These are phyloP conservation scores for Lymantria dispar DNA, from an alignment of 2,888 invertebrate species.

Conservation along the genomic window DNA sequence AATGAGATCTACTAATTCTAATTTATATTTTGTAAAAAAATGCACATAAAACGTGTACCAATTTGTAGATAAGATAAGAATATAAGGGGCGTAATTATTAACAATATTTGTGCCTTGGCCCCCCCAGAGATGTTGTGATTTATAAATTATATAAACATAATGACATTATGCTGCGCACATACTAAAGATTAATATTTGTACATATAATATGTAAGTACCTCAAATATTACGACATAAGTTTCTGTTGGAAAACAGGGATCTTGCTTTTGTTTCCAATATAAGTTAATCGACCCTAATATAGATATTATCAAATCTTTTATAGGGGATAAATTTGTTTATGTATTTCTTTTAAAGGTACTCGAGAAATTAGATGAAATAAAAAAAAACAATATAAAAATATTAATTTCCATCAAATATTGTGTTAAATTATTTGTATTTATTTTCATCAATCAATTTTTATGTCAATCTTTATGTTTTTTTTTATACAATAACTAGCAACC, in stretches of 20 bases:
- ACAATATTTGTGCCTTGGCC: slow-evolving; percentile 77
- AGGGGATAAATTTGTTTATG: too few relatives aligned
- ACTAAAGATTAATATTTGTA: slow-evolving; percentile 37
- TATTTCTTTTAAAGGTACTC: too few relatives aligned
- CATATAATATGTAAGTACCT: slow-evolving; percentile 31
- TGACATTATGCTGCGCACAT: slow-evolving; percentile 25
- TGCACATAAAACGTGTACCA: slow-evolving; percentile 16
- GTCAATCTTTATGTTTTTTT: too few relatives aligned
- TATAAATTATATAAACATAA: slow-evolving; percentile 36
- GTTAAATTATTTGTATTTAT: too few relatives aligned
- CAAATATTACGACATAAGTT: slow-evolving; percentile 20
- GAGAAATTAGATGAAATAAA: too few relatives aligned
- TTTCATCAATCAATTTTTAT: too few relatives aligned
- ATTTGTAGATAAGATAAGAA: slow-evolving; percentile 24
- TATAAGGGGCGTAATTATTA: slow-evolving; percentile 55
- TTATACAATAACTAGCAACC: too few relatives aligned
- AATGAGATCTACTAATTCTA: too few relatives aligned
- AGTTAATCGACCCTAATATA: slow-evolving; percentile 9
- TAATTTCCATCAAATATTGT: too few relatives aligned
- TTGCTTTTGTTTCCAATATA: slow-evolving; percentile 14
- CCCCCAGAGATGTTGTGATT: slow-evolving; percentile 72
- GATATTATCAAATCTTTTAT: background rate
- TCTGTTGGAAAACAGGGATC: slow-evolving; percentile 16
- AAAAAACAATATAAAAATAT: too few relatives aligned
- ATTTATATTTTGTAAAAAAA: background rate